Conservation (phyloP, 2,113 vertebrate genomes). For the Rhabdornis inornatus region DNA sequence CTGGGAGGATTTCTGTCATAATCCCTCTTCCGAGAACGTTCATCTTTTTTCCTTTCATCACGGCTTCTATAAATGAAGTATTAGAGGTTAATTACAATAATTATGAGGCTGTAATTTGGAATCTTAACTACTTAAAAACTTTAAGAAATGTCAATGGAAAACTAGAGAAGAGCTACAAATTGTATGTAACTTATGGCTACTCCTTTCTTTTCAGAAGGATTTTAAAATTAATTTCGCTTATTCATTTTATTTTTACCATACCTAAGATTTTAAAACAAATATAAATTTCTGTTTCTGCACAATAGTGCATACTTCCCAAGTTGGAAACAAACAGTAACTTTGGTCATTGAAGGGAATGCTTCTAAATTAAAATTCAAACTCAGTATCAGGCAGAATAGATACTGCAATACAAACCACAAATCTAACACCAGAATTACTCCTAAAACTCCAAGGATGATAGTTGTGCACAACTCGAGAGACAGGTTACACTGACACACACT, state of each 20-base stretch:
- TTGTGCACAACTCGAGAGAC: not conserved
- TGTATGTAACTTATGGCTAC: not conserved
- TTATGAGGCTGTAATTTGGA: not conserved
- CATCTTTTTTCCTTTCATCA: slow-evolving; percentile 94
- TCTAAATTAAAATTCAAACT: not conserved
- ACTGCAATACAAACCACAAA: not conserved
- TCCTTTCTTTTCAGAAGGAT: not conserved
- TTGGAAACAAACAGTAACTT: not conserved
- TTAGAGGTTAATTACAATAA: not conserved
- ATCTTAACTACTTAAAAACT: not conserved
- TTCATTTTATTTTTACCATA: not conserved
- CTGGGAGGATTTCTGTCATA: slow-evolving; percentile 90
- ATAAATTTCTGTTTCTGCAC: not conserved
- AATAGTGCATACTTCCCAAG: not conserved
- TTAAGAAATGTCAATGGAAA: not conserved
- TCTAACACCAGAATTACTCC: not conserved
- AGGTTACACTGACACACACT: not conserved
- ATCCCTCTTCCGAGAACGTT: slow-evolving; percentile 93
- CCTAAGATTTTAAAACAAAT: not conserved
- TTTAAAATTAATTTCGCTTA: not conserved
- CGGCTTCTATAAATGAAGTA: slow-evolving; percentile 78
- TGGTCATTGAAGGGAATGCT: not conserved
- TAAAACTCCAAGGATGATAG: not conserved
- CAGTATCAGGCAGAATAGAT: not conserved
- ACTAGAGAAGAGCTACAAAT: not conserved